These are phyloP conservation scores for Amia ocellicauda DNA, from an alignment of 2,113 vertebrate species.

Conservation along the genomic window DNA sequence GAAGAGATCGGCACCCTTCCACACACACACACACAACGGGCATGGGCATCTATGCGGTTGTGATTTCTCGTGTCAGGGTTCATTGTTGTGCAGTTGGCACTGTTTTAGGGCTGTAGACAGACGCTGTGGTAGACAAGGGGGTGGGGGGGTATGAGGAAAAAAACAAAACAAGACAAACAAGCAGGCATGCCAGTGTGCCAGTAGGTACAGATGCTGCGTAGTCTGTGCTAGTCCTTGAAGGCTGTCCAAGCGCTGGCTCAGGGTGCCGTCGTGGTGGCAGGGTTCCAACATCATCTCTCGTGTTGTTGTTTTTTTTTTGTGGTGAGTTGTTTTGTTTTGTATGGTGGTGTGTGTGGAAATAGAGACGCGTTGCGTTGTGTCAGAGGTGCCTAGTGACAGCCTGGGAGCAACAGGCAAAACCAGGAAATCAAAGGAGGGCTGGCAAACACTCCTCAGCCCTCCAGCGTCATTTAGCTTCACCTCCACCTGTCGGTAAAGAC, in stretches of 20 bases:
- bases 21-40: not conserved
- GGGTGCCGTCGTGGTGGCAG: conserved; percentile 29
- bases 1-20: conserved; percentile 6
- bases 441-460: not conserved
- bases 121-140: not conserved
- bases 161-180: not conserved
- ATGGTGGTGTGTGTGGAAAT: conserved; percentile 16
- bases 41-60: not conserved
- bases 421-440: not conserved
- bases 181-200: conserved; percentile 6
- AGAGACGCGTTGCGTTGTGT: not conserved
- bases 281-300: conserved; percentile 13
- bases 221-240: conserved; percentile 22
- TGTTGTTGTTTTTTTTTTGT: conserved; percentile 11
- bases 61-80: not conserved
- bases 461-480: not conserved
- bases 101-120: not conserved
- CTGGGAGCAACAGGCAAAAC: not conserved
- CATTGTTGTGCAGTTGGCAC: not conserved
- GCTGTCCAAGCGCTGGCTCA: conserved; percentile 42
- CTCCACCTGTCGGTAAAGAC: not conserved
- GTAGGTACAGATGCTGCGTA: not conserved
- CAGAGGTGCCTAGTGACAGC: conserved; percentile 18
- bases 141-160: not conserved
- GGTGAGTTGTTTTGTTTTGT: conserved; percentile 16